These are phyloP conservation scores for Saccopteryx bilineata DNA, from an alignment of 2,113 vertebrate species.

Conservation along the genomic window DNA sequence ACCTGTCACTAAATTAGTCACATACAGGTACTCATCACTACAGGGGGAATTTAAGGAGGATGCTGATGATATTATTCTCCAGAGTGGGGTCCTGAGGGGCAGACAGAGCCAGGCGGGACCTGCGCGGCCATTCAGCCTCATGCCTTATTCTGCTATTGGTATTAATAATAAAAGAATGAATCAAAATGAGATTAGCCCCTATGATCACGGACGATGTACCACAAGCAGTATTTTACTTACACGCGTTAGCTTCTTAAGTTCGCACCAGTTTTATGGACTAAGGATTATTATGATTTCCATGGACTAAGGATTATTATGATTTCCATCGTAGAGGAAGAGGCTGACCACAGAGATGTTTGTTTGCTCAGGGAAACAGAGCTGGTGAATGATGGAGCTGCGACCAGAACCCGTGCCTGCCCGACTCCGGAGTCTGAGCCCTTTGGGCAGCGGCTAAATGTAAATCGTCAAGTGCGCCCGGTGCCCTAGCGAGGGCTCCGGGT, in stretches of 20 bases:
- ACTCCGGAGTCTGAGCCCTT: not conserved
- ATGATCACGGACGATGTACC: not conserved
- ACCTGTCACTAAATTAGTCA: not conserved
- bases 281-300: not conserved
- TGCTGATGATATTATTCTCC: not conserved
- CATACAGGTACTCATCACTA: not conserved
- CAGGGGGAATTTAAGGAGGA: not conserved
- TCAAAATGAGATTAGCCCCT: not conserved
- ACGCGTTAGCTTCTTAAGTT: not conserved
- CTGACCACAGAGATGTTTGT: not conserved
- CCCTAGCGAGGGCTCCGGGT: not conserved
- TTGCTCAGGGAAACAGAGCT: not conserved
- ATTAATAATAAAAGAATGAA: not conserved
- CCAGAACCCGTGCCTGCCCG: not conserved
- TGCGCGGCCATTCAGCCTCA: not conserved
- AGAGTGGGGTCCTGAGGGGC: not conserved
- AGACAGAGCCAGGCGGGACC: not conserved
- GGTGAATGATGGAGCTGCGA: not conserved
- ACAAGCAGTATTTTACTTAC: not conserved
- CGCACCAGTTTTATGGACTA: not conserved
- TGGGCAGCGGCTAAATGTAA: not conserved
- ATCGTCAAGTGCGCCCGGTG: not conserved
- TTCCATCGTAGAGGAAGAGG: not conserved
- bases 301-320: not conserved
- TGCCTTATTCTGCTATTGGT: not conserved